phyloP scores from a whole-genome alignment of 92 coral and sea anemone genomes.

The Zoanthus sociatus region DNA sequence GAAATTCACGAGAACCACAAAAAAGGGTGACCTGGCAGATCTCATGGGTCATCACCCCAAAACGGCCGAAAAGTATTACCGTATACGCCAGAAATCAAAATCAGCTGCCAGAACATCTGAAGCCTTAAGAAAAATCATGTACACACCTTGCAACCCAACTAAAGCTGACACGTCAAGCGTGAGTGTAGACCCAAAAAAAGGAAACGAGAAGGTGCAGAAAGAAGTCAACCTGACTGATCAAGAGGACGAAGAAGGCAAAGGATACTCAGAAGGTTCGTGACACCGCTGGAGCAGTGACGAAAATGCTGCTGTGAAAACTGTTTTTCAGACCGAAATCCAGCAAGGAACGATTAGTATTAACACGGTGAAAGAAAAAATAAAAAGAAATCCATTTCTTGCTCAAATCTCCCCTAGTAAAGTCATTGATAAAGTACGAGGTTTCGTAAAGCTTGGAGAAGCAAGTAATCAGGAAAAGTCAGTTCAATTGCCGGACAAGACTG shows the following conservation, averaged over 20 bases:
- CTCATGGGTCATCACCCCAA: constrained; percentile 64
- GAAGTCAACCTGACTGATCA: too few species aligned
- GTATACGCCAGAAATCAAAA: constrained; percentile 59
- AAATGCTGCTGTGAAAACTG: too few species aligned
- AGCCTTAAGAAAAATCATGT: constrained; percentile 52
- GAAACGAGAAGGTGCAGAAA: neutral
- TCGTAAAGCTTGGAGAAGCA: neutral
- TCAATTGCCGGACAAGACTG: too few species aligned
- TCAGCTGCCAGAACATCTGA: constrained; percentile 65
- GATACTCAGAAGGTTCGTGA: too few species aligned
- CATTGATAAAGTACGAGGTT: constrained; percentile 40
- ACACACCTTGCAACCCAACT: constrained; percentile 38
- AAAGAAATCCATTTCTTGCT: constrained; percentile 13
- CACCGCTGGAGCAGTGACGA: too few species aligned
- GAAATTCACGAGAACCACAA: constrained; percentile 57
- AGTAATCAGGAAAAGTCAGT: neutral
- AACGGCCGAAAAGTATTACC: constrained; percentile 69
- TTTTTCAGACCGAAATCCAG: too few species aligned
- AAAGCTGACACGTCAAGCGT: neutral
- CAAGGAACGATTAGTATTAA: constrained; percentile 14
- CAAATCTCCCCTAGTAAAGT: constrained; percentile 19
- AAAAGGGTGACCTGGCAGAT: constrained; percentile 66
- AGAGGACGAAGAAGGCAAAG: too few species aligned
- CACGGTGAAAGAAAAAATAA: constrained; percentile 32
- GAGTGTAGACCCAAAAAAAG: constrained; percentile 21